phyloP scores from a whole-genome alignment of 2,797 vertebrate species.

The Synanceia verrucosa region DNA sequence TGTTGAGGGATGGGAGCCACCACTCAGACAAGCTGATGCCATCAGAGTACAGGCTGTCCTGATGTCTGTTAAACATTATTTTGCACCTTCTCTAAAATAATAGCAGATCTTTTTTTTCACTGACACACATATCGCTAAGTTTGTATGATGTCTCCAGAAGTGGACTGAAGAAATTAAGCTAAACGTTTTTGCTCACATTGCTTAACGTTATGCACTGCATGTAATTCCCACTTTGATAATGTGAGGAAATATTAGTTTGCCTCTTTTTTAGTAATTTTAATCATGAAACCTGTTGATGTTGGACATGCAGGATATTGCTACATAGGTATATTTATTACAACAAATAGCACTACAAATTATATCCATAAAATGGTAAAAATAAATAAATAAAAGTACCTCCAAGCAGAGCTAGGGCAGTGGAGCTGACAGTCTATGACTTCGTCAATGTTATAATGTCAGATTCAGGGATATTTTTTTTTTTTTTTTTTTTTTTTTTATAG shows the following conservation, averaged over 20 bases:
- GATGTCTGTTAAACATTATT: constrained; percentile 15
- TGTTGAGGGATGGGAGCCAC: constrained; percentile 19
- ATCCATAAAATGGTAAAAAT: neutral
- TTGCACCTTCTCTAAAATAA: constrained; percentile 2
- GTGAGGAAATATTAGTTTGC: neutral
- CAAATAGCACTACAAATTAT: neutral
- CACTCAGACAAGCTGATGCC: constrained; percentile 57
- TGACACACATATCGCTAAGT: neutral
- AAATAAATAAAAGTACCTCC: neutral
- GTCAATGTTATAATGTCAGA: constrained; percentile 3
- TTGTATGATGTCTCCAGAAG: neutral
- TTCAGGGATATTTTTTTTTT: too few relatives aligned
- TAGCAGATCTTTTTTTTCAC: neutral
- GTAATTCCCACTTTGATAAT: neutral
- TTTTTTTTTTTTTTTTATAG: too few relatives aligned
- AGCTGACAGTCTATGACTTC: neutral
- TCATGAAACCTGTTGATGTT: neutral
- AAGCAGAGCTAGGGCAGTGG: neutral
- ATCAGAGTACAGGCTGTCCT: constrained; percentile 34
- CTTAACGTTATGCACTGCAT: neutral
- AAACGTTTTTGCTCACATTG: neutral
- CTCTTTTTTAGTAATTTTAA: neutral
- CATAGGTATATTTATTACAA: neutral
- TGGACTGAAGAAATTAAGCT: too few relatives aligned
- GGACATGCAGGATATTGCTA: neutral